A percentile compares a stretch with the other conserved stretches of the same genome.
These are phyloP conservation scores for Mico argentatus DNA, from an alignment of 2,797 vertebrate species.

Conservation along the genomic window DNA sequence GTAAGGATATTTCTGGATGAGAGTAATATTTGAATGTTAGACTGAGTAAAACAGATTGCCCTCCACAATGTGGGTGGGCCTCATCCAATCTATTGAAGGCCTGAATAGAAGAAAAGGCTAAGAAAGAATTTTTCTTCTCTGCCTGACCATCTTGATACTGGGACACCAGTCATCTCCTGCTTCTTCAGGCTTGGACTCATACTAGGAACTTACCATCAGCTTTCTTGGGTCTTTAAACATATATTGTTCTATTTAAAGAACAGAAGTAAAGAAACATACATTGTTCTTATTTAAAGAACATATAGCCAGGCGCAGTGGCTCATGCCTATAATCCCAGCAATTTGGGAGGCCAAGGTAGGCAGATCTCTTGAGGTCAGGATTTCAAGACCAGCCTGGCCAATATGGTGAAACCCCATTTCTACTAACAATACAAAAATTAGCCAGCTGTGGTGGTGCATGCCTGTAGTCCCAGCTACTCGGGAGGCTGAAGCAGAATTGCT, in stretches of 20 bases:
- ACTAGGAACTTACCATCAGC: not conserved
- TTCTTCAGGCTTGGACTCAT: not conserved
- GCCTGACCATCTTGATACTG: not conserved
- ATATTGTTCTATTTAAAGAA: not conserved
- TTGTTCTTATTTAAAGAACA: not conserved
- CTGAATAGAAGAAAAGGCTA: not conserved
- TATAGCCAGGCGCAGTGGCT: not conserved
- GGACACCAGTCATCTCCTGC: not conserved
- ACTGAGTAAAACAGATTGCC: not conserved
- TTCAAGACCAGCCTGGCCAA: not conserved
- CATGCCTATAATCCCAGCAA: not conserved
- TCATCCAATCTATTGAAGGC: not conserved
- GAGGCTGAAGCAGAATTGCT: not conserved
- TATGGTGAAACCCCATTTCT: not conserved
- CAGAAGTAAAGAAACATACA: not conserved
- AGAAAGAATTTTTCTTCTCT: not conserved
- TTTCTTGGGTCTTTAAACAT: not conserved
- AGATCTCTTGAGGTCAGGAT: not conserved
- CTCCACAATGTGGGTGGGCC: not conserved
- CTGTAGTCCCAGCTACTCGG: not conserved
- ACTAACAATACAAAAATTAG: not conserved
- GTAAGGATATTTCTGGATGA: not conserved
- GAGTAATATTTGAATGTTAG: not conserved
- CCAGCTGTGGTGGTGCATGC: not conserved
- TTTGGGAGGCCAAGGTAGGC: not conserved